phyloP scores from a whole-genome alignment of 30 jellyfish, hydroid and myxozoan species.

The Mastigias papua region DNA sequence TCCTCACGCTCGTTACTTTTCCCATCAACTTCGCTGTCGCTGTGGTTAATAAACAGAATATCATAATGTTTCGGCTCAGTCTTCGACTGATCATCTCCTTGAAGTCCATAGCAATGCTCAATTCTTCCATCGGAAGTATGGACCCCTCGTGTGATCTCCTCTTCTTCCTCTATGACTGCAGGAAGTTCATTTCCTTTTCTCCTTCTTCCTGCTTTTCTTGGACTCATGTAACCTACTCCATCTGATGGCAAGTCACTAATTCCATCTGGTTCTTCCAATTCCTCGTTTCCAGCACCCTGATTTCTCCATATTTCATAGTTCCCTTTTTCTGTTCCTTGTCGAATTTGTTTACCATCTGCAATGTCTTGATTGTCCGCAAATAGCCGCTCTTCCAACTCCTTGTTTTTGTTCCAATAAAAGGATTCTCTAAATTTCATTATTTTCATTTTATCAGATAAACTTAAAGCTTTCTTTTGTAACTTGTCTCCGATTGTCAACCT shows the following conservation, averaged over 20 bases:
- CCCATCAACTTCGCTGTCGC: slow-evolving; percentile 51
- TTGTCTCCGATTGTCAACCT: slow-evolving; percentile 23
- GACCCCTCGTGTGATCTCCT: slow-evolving; percentile 13
- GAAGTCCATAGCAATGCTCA: not conserved
- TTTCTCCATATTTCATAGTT: not conserved
- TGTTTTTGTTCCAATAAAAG: slow-evolving; percentile 39
- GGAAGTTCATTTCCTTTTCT: slow-evolving; percentile 33
- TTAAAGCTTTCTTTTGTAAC: slow-evolving; percentile 44
- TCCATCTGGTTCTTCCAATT: not conserved
- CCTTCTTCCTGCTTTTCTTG: slow-evolving; percentile 20
- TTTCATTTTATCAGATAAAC: slow-evolving; percentile 49
- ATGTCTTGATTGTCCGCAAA: not conserved
- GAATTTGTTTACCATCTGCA: not conserved
- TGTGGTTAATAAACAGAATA: slow-evolving; percentile 50
- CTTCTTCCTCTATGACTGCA: slow-evolving; percentile 62
- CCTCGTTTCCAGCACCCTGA: not conserved
- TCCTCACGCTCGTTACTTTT: slow-evolving; percentile 10
- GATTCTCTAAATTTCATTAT: slow-evolving; percentile 54
- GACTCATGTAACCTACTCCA: not conserved
- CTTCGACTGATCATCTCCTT: not conserved
- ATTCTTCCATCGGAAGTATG: slow-evolving; percentile 28
- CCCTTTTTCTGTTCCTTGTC: not conserved
- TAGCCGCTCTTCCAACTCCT: slow-evolving; percentile 28
- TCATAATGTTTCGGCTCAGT: slow-evolving; percentile 15
- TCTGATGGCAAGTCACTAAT: not conserved